phyloP scores from a whole-genome alignment of 1,140 invertebrate genomes.

The Cotesia typhae region DNA sequence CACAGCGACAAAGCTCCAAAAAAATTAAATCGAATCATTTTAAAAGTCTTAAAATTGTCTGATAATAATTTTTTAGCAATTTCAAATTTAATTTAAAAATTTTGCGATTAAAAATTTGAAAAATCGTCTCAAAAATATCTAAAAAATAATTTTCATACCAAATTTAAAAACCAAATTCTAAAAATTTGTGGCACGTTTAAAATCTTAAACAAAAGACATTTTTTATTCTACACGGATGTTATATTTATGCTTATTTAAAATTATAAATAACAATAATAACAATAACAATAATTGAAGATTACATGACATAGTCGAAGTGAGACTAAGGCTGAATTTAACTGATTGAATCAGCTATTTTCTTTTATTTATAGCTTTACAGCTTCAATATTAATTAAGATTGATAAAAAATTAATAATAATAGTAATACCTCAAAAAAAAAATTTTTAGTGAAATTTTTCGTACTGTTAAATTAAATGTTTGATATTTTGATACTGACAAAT shows the following conservation, averaged over 20 bases:
- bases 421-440: not conserved
- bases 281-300: slow-evolving; percentile 40
- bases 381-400: too few relatives aligned
- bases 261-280: slow-evolving; percentile 7
- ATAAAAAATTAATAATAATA: not conserved
- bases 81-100: too few relatives aligned
- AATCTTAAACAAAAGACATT: not conserved
- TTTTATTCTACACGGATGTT: too few relatives aligned
- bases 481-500: slow-evolving; percentile 2
- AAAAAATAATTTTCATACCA: too few relatives aligned
- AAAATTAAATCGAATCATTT: too few relatives aligned
- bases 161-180: too few relatives aligned
- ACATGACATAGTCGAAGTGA: slow-evolving; percentile 58
- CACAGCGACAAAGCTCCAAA: too few relatives aligned
- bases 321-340: slow-evolving; percentile 56
- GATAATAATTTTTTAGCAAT: too few relatives aligned
- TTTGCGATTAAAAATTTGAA: too few relatives aligned
- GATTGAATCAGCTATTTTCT: slow-evolving; percentile 34
- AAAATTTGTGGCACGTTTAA: slow-evolving; percentile 1
- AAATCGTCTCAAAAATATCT: too few relatives aligned
- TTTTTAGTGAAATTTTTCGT: not conserved
- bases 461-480: slow-evolving; percentile 3
- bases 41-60: too few relatives aligned
- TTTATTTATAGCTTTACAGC: not conserved
- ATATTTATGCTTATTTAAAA: too few relatives aligned